Base-by-base conservation (phyloP, 2,113 vertebrate species). In the Stegastes partitus region DNA sequence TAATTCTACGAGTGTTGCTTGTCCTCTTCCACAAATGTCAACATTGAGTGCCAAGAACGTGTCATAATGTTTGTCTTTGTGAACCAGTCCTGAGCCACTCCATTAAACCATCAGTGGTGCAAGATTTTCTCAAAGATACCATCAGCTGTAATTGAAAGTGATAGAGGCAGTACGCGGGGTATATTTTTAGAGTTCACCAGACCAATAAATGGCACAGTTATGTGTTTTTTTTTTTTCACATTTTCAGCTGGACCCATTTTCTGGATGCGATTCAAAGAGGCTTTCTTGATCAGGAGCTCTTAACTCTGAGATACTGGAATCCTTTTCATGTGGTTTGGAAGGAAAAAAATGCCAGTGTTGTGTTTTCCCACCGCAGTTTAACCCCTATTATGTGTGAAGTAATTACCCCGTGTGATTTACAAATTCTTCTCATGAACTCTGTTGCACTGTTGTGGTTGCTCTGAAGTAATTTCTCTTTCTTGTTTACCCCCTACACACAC, bases 271-370 rank as follows among this genome's bases (percentile, higher is more conserved):
- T 68, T 78, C 62, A 59, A 79, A 85, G 71, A 87, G 64, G 57
- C 68, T 83, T 89, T 89, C 58, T 89, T 77, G 42, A 82, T 85
- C 86, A 84, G 57, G 54, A 10, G 56, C 6, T 71, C 34, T 86
- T 47, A 81, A 65, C 70, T 53, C 42, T 84, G 31, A 68, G 66
- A 42, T 74, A 57, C 12, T 67, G 65, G 72, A 77, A 92, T 85
- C 56, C 70, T 55, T 87, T 74, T 88, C 81, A 91, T 87, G 89
- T 91, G 90, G 89, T 82, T 62, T 70, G 31, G 45, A 67, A 73
- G 42, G 23, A 44, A 59, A 73, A 74, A 63, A 64, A 65, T 28
- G 21, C 15, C 18, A 31, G 25, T 74, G 82, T 79, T 88, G 69
- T 80, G 80, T 86, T 89, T 88, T 80, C 69, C 63, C 80, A 69